Evolutionary conservation across 1,140 invertebrate species (phyloP), one percentile per base, ranked within the genome.

Genomic region (Drosophila kurseongensis): DNA sequence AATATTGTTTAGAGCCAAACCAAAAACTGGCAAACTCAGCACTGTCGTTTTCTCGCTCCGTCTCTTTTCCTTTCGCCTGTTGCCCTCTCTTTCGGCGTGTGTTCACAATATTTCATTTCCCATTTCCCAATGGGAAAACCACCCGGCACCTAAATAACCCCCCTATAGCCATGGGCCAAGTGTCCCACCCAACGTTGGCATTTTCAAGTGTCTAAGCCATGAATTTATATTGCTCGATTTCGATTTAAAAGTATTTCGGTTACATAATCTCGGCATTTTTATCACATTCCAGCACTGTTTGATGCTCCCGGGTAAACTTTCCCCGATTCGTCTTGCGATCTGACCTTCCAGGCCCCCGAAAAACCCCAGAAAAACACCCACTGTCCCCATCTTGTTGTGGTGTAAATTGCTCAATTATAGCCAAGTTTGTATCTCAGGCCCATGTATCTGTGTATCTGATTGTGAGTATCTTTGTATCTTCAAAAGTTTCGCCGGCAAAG

Each of bases 151-250:
- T 16, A 50, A 35, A 6, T 32, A 41, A 44, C 23, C 12, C 56
- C 29, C 16, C 51, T 18, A 32, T 18, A 50, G 32, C 50, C 14
- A 16, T 38, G 32, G 45, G 65, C 14, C 57, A 67, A 65, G 36
- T 42, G 35, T 45, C 27, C 56, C 50, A 62, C 47, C 54, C 57
- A 45, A 42, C 55, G 61, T 38, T 85, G 78, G 74, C 63, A 80
- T 81, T 75, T 85, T 62, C 77, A 81, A 80, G 78, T 86, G 84
- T 89, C 84, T 89, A 78, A 78, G 84, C 80, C 80, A 89, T 89
- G 85, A 89, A 89, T 89, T 89, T 89, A 89, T 89, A 89, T 89
- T 89, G 84, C 73, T 84, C 85, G 80, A 80, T 89, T 90, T 89
- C 85, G 85, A 90, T 80, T 88, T 81, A 73, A 86, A 88, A 88